Conservation (phyloP, 2,113 vertebrate genomes). For the Spea multiplicata region DNA sequence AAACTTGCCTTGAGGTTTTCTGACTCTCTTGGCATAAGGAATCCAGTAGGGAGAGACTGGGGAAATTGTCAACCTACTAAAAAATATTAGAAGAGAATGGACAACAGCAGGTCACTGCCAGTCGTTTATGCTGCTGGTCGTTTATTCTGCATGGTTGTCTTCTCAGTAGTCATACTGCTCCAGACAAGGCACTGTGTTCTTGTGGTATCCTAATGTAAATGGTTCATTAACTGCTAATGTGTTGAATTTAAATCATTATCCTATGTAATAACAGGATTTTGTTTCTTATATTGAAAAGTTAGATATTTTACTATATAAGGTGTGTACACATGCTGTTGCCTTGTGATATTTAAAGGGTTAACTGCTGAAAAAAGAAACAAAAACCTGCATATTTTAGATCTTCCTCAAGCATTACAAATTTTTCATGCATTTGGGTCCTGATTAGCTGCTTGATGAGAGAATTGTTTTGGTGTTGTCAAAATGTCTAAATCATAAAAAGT, state of each 20-base stretch:
- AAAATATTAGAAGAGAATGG: conserved; percentile 41
- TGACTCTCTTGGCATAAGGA: conserved; percentile 49
- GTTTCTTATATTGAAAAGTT: no score
- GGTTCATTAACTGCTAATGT: no score
- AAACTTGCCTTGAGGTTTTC: conserved; percentile 47
- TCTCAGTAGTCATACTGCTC: no score
- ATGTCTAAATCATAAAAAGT: not conserved
- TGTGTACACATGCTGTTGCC: not conserved
- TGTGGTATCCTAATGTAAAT: no score
- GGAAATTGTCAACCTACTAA: conserved; percentile 19
- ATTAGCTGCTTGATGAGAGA: conserved; percentile 1
- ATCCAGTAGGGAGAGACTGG: conserved; percentile 54
- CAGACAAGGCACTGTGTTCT: no score
- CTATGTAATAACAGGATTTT: no score
- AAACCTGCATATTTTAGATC: not conserved
- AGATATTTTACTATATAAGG: no score
- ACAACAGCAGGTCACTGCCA: conserved; percentile 29
- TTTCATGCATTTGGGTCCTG: not conserved
- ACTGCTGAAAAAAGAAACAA: not conserved
- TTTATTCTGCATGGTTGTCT: not conserved
- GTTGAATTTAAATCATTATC: no score
- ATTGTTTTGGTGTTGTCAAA: not conserved
- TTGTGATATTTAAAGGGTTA: not conserved
- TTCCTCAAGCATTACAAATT: not conserved
- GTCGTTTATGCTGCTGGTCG: conserved; percentile 28